A percentile compares a stretch with the other conserved stretches of the same genome.
These are phyloP conservation scores for Oligia latruncula DNA, from an alignment of 2,888 invertebrate species.

Conservation along the genomic window DNA sequence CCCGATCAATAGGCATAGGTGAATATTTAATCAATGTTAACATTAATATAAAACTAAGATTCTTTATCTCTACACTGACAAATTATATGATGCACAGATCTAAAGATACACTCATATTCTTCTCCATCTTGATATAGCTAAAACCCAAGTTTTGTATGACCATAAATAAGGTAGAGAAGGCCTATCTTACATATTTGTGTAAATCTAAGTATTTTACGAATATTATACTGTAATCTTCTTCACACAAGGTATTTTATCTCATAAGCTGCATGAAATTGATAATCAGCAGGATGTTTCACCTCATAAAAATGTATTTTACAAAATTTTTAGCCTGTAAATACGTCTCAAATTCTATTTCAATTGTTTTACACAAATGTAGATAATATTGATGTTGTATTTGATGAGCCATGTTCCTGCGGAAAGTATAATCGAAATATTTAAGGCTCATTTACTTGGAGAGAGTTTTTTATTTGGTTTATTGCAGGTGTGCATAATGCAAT, in stretches of 20 bases:
- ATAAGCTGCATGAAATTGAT: constrained; percentile 11
- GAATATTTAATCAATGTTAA: constrained; percentile 25
- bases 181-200: constrained; percentile 29
- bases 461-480: neutral
- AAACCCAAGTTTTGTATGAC: constrained; percentile 30
- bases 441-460: neutral
- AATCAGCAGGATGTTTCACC: constrained; percentile 9
- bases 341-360: constrained; percentile 18
- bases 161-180: neutral
- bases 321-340: constrained; percentile 5
- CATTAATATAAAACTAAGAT: neutral
- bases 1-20: neutral
- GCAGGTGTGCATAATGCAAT: neutral
- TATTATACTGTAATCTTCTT: constrained; percentile 36
- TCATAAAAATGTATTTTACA: constrained; percentile 32
- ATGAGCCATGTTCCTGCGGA: neutral
- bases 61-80: neutral
- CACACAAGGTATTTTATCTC: constrained; percentile 50
- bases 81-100: constrained; percentile 23
- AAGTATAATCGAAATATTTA: constrained; percentile 10
- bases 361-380: constrained; percentile 34
- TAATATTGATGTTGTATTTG: constrained; percentile 39
- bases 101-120: constrained; percentile 6
- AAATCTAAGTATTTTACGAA: constrained; percentile 36
- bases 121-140: constrained; percentile 5